These are phyloP conservation scores for Pomatorhinus ruficollis DNA, from an alignment of 2,113 vertebrate species.

Conservation along the genomic window DNA sequence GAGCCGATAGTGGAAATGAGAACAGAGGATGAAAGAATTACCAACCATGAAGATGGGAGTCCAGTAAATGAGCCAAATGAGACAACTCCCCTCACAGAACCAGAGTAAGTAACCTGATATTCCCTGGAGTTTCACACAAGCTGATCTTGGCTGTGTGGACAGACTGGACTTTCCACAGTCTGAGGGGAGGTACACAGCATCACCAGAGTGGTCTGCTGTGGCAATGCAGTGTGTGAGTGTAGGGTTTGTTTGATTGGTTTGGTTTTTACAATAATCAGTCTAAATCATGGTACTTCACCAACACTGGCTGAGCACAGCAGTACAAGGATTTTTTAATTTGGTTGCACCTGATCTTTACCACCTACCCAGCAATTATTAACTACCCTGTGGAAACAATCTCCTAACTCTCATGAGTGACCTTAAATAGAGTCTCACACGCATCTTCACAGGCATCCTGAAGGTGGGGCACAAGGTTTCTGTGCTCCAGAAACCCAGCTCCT, in stretches of 20 bases:
- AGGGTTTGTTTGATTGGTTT: not conserved
- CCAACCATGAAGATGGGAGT: slow-evolving; percentile 84
- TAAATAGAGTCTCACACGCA: fast-evolving
- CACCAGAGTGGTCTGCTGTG: not conserved
- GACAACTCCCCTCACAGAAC: slow-evolving; percentile 89
- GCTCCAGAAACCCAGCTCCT: not conserved
- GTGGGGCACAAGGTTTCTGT: not conserved
- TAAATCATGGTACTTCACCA: not conserved
- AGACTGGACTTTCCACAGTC: not conserved
- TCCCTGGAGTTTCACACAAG: not conserved
- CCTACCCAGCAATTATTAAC: not conserved
- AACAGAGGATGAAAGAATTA: slow-evolving; percentile 88
- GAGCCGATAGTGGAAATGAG: slow-evolving; percentile 89
- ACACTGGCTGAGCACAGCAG: not conserved
- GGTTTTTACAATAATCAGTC: not conserved
- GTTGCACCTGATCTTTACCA: not conserved
- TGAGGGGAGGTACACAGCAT: not conserved
- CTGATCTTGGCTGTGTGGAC: not conserved
- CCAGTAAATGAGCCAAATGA: slow-evolving; percentile 90
- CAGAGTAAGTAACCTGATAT: slow-evolving; percentile 77
- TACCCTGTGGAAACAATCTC: not conserved
- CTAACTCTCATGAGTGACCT: not conserved
- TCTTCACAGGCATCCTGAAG: not conserved
- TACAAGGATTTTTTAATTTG: not conserved
- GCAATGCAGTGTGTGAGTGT: not conserved